These are phyloP conservation scores for Pipistrellus pygmaeus DNA, from an alignment of 2,797 vertebrate species.

Conservation along the genomic window DNA sequence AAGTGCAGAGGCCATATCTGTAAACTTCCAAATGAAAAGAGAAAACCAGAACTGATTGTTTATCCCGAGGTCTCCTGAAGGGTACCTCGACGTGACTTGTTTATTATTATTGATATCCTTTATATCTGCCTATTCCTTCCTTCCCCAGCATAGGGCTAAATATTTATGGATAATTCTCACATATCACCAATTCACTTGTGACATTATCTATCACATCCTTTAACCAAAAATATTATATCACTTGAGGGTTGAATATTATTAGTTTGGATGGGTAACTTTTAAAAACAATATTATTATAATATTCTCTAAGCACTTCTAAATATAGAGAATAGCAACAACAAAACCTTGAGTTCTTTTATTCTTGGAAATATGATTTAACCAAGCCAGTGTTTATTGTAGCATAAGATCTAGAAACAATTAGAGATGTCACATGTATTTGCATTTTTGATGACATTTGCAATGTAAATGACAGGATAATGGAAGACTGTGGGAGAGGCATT, in stretches of 20 bases:
- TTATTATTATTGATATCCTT: constrained; percentile 1
- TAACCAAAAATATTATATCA: constrained; percentile 13
- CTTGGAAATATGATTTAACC: constrained; percentile 65
- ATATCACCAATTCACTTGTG: neutral
- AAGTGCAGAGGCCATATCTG: neutral
- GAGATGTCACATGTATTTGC: constrained; percentile 65
- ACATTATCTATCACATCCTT: constrained; percentile 43
- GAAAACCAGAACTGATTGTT: neutral
- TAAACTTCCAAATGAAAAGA: constrained; percentile 55
- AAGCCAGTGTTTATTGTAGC: constrained; percentile 59
- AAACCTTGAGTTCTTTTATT: constrained; percentile 47
- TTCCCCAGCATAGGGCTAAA: neutral
- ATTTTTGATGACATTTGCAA: constrained; percentile 78
- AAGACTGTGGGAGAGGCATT: constrained; percentile 70
- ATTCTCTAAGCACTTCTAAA: constrained; percentile 66
- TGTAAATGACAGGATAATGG: constrained; percentile 73
- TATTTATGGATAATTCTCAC: neutral
- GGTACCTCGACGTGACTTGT: neutral
- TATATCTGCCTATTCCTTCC: neutral
- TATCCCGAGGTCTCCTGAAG: neutral
- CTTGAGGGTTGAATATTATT: neutral
- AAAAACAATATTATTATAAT: constrained; percentile 51
- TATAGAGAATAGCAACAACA: constrained; percentile 64
- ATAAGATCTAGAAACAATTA: constrained; percentile 57
- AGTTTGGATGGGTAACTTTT: constrained; percentile 45